Base-by-base conservation (phyloP, 2,113 vertebrate species). In the Sitta europaea region DNA sequence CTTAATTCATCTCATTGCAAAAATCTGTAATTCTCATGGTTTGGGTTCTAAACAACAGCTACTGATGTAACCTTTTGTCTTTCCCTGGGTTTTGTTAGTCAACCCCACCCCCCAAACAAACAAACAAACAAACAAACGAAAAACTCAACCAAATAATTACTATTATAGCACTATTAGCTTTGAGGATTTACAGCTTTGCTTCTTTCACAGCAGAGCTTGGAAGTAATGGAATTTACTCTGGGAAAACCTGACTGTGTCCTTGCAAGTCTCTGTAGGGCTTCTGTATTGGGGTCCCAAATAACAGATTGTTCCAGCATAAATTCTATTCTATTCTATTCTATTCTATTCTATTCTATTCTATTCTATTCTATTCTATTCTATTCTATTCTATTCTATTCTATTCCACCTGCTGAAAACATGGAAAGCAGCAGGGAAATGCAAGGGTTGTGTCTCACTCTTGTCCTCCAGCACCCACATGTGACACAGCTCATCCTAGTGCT, bases 1-100 rank as follows among this genome's bases (percentile, higher is more conserved):
- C 78, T 94, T 90, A 92, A 95, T 92, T 93, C 42, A 79, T 77
- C 78, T 79, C 42, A 90, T 86, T 94, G 85, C 88, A 80, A 86
- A 94, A 80, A 92, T 79, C 72, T 90, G 43, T 90, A 88, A 80
- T 90, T 95, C 75, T 83, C 93, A n/a, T 74, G 72, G 47, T 63
- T 59, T 65, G n/a, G 36, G 71, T 85, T 77, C 93, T 45, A 61
- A 86, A 77, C 51, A 74, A n/a, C 65, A 53, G 59, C 51, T 47
- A 86, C 59, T 35, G 43, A 74, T 78, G n/a, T 68, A 94, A 92
- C 88, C 88, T 92, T 83, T 80, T 71, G 67, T 83, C 85, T 90
- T 74, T 93, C 51, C 47, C n/a, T 29, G 42, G 10, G 9, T 13
- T 51, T 50, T 88, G 53, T 72, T 68, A 12, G 40, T 36, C 2